Evolutionary conservation across 2,888 invertebrate species (phyloP).

Genomic region (Limnephilus marmoratus): DNA sequence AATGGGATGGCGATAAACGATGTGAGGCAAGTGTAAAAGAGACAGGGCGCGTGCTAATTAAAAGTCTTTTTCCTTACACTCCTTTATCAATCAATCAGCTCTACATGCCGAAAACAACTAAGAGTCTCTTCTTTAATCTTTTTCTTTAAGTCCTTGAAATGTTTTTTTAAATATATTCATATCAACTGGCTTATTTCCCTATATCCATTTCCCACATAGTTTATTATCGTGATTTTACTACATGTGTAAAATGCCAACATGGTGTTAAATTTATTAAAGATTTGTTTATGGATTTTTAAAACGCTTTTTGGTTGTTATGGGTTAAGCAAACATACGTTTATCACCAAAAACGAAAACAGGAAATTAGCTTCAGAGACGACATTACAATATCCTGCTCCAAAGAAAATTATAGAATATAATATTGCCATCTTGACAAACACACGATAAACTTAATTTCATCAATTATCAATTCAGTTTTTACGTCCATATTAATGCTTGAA

Average conservation of each 20-base stretch:
- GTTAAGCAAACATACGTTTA: neutral
- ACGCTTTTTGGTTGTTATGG: neutral
- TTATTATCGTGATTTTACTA: neutral
- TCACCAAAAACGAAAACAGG: neutral
- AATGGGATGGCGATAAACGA: no score
- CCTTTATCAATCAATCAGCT: no score
- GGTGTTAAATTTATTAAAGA: neutral
- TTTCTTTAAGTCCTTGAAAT: neutral
- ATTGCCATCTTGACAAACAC: neutral
- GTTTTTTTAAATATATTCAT: neutral
- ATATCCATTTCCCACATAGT: neutral
- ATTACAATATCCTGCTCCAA: neutral
- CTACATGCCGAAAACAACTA: no score
- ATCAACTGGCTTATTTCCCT: neutral
- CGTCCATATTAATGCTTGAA: neutral
- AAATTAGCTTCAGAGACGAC: neutral
- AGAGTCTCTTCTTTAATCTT: no score
- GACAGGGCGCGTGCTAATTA: no score
- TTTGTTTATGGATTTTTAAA: neutral
- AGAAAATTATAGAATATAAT: neutral
- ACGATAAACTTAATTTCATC: neutral
- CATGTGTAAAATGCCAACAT: neutral
- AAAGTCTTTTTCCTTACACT: no score
- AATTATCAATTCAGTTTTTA: neutral
- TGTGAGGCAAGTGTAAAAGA: no score